Evolutionary conservation across 2,797 vertebrate species (phyloP).

Genomic region (Steatocranus sp.): DNA sequence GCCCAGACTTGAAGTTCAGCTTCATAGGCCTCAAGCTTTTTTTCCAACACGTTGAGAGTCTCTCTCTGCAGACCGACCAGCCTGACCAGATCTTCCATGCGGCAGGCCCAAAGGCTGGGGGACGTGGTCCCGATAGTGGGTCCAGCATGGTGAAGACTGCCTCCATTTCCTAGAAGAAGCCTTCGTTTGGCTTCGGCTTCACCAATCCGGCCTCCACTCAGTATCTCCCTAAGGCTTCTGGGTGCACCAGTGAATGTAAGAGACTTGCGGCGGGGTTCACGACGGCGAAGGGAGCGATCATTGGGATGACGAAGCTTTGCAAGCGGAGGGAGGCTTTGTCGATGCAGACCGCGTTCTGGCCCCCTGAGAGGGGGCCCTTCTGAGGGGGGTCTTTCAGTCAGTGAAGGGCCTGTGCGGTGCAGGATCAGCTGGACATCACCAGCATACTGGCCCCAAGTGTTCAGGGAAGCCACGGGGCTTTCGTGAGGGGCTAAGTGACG

Average conservation of each 20-base stretch:
- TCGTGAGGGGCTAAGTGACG: conserved; percentile 92
- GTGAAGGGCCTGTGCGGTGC: conserved; percentile 90
- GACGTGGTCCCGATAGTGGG: conserved; percentile 38
- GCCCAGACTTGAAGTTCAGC: conserved; percentile 84
- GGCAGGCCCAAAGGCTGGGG: conserved; percentile 73
- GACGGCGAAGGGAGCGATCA: conserved; percentile 85
- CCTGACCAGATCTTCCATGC: conserved; percentile 84
- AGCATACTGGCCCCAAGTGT: conserved; percentile 98
- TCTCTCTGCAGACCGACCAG: conserved; percentile 89
- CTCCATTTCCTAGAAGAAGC: conserved; percentile 76
- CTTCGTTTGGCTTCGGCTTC: conserved; percentile 85
- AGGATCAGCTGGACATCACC: conserved; percentile 96
- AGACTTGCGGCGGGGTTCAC: conserved; percentile 93
- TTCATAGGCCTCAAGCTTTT: conserved; percentile 84
- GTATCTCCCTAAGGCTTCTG: conserved; percentile 91
- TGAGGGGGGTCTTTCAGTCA: conserved; percentile 89
- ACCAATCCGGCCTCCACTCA: conserved; percentile 74
- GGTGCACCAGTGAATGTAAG: conserved; percentile 93
- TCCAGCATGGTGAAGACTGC: conserved; percentile 41
- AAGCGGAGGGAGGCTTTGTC: conserved; percentile 92
- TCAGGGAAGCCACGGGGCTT: conserved; percentile 91
- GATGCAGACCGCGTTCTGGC: conserved; percentile 89
- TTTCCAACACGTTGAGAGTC: conserved; percentile 85
- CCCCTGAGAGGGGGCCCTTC: conserved; percentile 82
- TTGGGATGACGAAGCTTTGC: conserved; percentile 89